Percentiles rank a stretch among this genome's conserved stretches.
Conservation (phyloP, 92 coral and sea anemone species). For the Scolanthus callimorphus region DNA sequence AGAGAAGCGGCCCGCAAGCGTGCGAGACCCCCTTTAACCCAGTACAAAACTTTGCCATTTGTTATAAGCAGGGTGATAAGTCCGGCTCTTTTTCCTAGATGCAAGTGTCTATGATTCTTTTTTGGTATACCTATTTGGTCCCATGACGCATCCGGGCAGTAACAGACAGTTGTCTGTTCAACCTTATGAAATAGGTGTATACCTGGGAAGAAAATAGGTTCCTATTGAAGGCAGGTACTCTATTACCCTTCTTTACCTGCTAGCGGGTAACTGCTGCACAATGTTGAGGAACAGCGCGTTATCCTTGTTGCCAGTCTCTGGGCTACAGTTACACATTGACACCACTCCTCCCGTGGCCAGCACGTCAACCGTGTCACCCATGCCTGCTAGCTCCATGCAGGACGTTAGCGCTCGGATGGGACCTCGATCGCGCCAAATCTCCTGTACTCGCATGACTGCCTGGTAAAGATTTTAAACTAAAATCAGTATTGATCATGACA, state of each 20-base stretch:
- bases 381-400: conserved; percentile 67
- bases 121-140: too few relatives aligned
- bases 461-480: conserved; percentile 7
- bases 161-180: too few relatives aligned
- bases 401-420: conserved; percentile 49
- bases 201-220: too few relatives aligned
- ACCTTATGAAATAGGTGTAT: too few relatives aligned
- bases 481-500: neutral
- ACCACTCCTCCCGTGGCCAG: neutral
- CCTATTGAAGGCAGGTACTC: too few relatives aligned
- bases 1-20: too few relatives aligned
- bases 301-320: conserved; percentile 26
- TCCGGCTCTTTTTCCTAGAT: too few relatives aligned
- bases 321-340: neutral
- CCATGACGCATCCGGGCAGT: too few relatives aligned
- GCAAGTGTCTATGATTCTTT: too few relatives aligned
- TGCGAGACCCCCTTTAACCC: too few relatives aligned
- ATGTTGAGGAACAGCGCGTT: conserved; percentile 72
- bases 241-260: conserved; percentile 62
- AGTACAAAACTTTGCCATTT: too few relatives aligned
- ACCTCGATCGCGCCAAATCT: conserved; percentile 58
- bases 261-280: conserved; percentile 67
- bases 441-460: conserved; percentile 62
- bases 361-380: conserved; percentile 14
- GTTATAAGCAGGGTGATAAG: too few relatives aligned